Base-by-base conservation (phyloP, 2,888 invertebrate species). In the Aradus depressus region DNA sequence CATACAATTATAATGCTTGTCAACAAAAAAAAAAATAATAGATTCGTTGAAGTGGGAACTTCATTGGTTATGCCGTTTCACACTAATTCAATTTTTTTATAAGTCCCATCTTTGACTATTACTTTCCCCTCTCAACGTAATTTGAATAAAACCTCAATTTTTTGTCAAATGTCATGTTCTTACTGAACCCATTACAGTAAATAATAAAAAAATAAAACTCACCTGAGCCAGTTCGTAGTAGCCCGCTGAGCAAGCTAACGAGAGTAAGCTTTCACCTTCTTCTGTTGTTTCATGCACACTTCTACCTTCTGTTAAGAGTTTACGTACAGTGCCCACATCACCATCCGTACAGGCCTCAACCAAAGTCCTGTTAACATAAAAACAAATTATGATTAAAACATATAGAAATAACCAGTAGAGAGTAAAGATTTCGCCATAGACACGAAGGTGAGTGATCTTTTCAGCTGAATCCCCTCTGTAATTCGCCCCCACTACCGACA, bases 221-320 rank as follows among this genome's bases (percentile, higher is more conserved):
- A 86, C 92, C 79, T 95, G 92, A 61, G 93, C 95, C 61, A 96
- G 77, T 72, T 96, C 95, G 73, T 88, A 95, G 73, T 95, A 95
- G 44, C 96, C 96, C 56, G 95, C 93, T 56, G 93, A 92, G 71
- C 96, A 96, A 55, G 96, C 96, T 63, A 96, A 80, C 50, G 93
- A 93, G 57, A 97, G 76, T 58, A 97, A 74, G 64, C 92, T 92
- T 71, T 97, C 96, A 60, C 95, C 96, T 70, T 96, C 95, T 70
- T 96, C 95, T 54, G 91, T 92, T 59, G 93, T 91, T 74, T 95
- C 95, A 75, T 92, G 89, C 55, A 93, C 88, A 64, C 87, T 89
- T 53, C 90, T 79, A 44, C 93, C 93, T 70, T 95, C 93, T 44
- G 90, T 89, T 55, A 95, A 77, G 57, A 95, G 76, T 68, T 90